phyloP scores from a whole-genome alignment of 2,888 invertebrate species.

The Autographa pulchrina region DNA sequence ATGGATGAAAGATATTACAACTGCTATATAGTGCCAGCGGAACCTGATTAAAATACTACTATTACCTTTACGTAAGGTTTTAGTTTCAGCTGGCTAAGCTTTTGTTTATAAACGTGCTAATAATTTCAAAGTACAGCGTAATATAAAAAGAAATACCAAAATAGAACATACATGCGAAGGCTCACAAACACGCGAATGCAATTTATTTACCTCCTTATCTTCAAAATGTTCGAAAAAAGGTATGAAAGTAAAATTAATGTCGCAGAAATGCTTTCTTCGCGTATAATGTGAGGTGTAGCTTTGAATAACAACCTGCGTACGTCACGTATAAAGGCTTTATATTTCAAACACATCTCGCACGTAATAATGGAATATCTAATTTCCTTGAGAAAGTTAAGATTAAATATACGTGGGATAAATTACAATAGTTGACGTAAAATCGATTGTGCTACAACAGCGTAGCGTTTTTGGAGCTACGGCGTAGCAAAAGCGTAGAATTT shows the following conservation, averaged over 20 bases:
- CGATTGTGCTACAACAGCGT: neutral
- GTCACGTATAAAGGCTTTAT: neutral
- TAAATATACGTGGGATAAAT: constrained; percentile 6
- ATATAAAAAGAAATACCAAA: neutral
- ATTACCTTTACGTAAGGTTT: neutral
- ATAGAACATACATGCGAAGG: neutral
- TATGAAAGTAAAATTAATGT: constrained; percentile 7
- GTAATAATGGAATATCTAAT: neutral
- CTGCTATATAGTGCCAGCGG: too few relatives aligned
- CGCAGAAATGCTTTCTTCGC: constrained; percentile 5
- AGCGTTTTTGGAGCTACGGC: neutral
- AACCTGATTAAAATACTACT: too few relatives aligned
- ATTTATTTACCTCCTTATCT: constrained; percentile 13
- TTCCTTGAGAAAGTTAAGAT: neutral
- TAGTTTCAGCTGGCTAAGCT: neutral
- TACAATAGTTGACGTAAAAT: constrained; percentile 5
- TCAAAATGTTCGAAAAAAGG: constrained; percentile 6
- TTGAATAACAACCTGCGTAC: constrained; percentile 3
- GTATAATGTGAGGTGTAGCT: constrained; percentile 3
- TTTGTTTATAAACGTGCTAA: neutral
- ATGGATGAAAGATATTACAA: too few relatives aligned
- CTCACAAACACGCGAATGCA: constrained; percentile 7
- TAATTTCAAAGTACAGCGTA: neutral
- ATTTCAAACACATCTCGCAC: neutral
- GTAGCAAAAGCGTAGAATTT: neutral